Base-by-base conservation (phyloP, 30 jellyfish, hydroid and myxozoan genomes). In the Aurelia aurita region DNA sequence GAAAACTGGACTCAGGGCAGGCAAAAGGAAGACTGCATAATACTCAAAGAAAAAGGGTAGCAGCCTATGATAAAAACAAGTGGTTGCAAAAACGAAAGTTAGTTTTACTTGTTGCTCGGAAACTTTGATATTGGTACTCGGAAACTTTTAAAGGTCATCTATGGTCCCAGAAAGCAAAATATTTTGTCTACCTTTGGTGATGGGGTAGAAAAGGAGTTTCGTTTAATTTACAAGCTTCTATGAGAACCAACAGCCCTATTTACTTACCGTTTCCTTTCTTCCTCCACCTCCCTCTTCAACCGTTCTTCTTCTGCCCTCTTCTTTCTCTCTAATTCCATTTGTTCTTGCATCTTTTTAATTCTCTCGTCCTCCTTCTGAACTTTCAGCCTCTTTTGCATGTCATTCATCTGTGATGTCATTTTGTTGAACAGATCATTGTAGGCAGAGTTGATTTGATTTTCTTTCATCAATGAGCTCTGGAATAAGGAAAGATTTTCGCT, bases 331-430 rank as follows among this genome's bases (percentile, higher is more conserved):
- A 84, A 58, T 29, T 94, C 99, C 97, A 94, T 88, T 55, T 88
- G 96, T 55, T 88, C 99, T 66, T 94, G 97, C n/a, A 94, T 89
- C 72, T 82, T 79, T 29, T 95, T 68, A 28, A 94, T 22, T 19
- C 93, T 65, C 70, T 93, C 98, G 62, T 94, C 98, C 82, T 94
- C 99, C 57, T 83, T 79, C 74, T 94, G 97, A 9, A 85, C 97
- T 34, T 92, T 72, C 77, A 81, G 75, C 77, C 91, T 92, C 62
- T 77, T 69, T 76, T 89, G 53, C 89, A 94, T 44, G 59, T 82
- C 91, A 35, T 62, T 60, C 86, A 89, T 83, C 64, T 88, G 96
- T 9, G 58, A 59, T 60, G 85, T 68, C 85, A 89, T 83, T 54
- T 75, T 88, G 27, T 79, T 83, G 55, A 84, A 92, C 20, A 94